A percentile compares a stretch with the other conserved stretches of the same genome.
Conservation (phyloP, 2,888 invertebrate genomes). For the Orthosia incerta region DNA sequence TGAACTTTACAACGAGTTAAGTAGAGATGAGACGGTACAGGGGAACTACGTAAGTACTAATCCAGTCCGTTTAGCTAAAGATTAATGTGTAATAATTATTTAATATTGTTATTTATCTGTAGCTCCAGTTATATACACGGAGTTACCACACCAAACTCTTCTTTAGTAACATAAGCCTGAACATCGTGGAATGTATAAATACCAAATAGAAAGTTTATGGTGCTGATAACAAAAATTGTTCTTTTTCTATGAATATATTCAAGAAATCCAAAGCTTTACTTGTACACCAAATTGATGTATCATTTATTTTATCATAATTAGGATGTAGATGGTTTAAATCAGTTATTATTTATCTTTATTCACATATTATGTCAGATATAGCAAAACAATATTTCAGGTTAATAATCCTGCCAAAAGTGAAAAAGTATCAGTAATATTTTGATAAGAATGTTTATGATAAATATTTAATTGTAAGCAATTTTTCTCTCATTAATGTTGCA, state of each 20-base stretch:
- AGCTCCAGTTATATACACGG: neutral
- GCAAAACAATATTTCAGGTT: neutral
- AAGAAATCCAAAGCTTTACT: neutral
- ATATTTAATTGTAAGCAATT: slow-evolving; percentile 4
- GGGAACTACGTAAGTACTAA: slow-evolving; percentile 85
- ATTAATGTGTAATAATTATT: slow-evolving; percentile 11
- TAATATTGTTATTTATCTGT: slow-evolving; percentile 12
- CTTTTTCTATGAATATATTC: neutral
- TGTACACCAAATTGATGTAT: neutral
- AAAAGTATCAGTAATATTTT: neutral
- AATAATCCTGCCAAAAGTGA: neutral
- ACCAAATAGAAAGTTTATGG: slow-evolving; percentile 7
- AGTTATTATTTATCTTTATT: slow-evolving; percentile 4
- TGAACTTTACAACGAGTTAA: slow-evolving; percentile 88
- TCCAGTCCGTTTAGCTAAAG: slow-evolving; percentile 18
- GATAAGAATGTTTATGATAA: neutral
- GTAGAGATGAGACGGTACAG: slow-evolving; percentile 86
- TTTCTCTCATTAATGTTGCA: slow-evolving; percentile 69
- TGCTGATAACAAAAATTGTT: neutral
- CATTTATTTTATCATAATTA: slow-evolving; percentile 16
- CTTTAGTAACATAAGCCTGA: neutral
- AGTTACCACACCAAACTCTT: neutral
- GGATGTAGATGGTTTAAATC: neutral
- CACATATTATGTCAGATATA: neutral
- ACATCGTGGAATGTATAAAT: neutral